These are phyloP conservation scores for Chamaea fasciata DNA, from an alignment of 2,113 vertebrate species.

Conservation along the genomic window DNA sequence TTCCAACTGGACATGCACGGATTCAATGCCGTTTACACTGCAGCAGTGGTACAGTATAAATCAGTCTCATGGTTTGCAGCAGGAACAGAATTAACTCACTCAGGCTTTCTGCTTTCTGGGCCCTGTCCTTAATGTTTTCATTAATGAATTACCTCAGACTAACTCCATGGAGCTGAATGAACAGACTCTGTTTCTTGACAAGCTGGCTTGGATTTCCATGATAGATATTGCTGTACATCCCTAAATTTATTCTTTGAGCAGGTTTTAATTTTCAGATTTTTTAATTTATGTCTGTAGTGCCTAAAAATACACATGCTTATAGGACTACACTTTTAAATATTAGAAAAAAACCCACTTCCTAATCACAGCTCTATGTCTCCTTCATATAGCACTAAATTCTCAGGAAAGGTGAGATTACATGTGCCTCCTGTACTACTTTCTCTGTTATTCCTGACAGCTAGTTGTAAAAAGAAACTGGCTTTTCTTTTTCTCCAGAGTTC, in stretches of 20 bases:
- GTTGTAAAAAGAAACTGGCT: not conserved
- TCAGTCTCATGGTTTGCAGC: not conserved
- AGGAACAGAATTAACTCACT: not conserved
- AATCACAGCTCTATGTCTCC: not conserved
- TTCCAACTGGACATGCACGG: fast-evolving
- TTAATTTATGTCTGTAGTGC: not conserved
- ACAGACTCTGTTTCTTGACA: not conserved
- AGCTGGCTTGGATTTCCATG: not conserved
- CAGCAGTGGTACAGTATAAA: not conserved
- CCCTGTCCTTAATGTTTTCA: not conserved
- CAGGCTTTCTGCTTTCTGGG: not conserved
- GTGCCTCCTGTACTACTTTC: not conserved
- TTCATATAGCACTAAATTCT: not conserved
- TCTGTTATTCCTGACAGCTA: not conserved
- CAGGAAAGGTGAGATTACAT: not conserved
- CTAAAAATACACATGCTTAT: not conserved
- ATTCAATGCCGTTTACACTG: not conserved
- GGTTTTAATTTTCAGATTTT: not conserved
- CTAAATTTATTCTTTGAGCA: not conserved
- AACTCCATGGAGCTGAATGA: not conserved
- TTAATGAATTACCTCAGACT: not conserved
- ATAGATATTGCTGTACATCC: not conserved
- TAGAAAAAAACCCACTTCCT: not conserved
- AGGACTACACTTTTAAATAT: not conserved
- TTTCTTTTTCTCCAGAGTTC: not conserved